Percentiles rank a stretch among this genome's conserved stretches.
phyloP scores from a whole-genome alignment of 1,140 invertebrate species.

The Dufourea novaeangliae region DNA sequence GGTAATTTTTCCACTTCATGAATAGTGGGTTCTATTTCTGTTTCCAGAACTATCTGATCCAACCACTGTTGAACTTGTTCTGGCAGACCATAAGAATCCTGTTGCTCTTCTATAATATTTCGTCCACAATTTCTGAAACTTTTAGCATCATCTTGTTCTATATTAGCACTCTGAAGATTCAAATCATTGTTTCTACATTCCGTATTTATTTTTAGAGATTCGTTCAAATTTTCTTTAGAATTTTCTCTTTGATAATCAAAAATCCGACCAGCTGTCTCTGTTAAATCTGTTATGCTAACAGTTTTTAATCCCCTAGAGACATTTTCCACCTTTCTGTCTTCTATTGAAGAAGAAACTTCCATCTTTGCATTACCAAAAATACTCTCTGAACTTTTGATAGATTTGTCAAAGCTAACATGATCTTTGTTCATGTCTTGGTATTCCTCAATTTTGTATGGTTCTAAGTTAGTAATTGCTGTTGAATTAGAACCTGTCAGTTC shows the following conservation, averaged over 20 bases:
- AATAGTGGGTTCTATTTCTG: slow-evolving; percentile 82
- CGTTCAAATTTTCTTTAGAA: not conserved
- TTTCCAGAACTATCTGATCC: slow-evolving; percentile 82
- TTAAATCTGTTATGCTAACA: slow-evolving; percentile 9
- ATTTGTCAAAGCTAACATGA: slow-evolving; percentile 82
- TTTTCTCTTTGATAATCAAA: not conserved
- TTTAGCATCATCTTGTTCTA: not conserved
- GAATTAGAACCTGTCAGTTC: slow-evolving; percentile 80
- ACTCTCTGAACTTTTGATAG: slow-evolving; percentile 73
- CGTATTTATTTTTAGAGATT: not conserved
- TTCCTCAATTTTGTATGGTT: slow-evolving; percentile 78
- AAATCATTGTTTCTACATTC: not conserved
- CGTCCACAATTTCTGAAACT: slow-evolving; percentile 3
- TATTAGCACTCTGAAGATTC: not conserved
- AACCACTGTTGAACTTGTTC: slow-evolving; percentile 84
- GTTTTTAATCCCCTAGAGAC: slow-evolving; percentile 5
- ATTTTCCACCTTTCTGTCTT: slow-evolving; percentile 43
- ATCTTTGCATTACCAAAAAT: slow-evolving; percentile 63
- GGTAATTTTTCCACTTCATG: slow-evolving; percentile 80
- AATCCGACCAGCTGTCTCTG: not conserved
- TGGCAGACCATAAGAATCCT: slow-evolving; percentile 74
- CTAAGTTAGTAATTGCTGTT: slow-evolving; percentile 74
- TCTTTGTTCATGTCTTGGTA: slow-evolving; percentile 79
- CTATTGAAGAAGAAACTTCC: slow-evolving; percentile 35
- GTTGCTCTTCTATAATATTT: slow-evolving; percentile 52